A percentile compares a stretch with the other conserved stretches of the same genome.
Evolutionary conservation across 1,140 invertebrate genomes (phyloP).

Genomic region (Adoxophyes honmai): DNA sequence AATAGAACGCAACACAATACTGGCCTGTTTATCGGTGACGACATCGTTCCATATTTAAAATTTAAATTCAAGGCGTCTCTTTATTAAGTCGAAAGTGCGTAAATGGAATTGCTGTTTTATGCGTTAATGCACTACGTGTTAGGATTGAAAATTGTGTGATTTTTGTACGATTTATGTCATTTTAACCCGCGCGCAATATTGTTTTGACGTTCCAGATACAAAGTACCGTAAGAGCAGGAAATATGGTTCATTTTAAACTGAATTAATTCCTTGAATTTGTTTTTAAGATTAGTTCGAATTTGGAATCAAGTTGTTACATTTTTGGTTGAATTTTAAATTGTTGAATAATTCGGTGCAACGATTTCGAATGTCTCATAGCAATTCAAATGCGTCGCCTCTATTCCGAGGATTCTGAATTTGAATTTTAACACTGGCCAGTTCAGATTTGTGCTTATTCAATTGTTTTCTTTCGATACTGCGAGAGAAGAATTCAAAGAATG

Average conservation of each 20-base stretch:
- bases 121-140: background rate
- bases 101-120: background rate
- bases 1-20: conserved; percentile 20
- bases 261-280: conserved; percentile 1
- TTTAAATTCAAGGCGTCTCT: conserved; percentile 29
- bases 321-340: conserved; percentile 3
- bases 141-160: background rate
- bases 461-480: no score
- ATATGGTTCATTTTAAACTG: background rate
- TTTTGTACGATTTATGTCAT: background rate
- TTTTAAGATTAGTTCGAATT: conserved; percentile 10
- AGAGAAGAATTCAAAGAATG: no score
- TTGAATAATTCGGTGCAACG: conserved; percentile 13
- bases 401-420: background rate
- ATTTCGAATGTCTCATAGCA: conserved; percentile 4
- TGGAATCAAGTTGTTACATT: conserved; percentile 3
- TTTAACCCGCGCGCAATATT: background rate
- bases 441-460: no score
- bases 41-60: conserved; percentile 33
- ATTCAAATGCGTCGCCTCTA: background rate
- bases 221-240: background rate
- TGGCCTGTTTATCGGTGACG: conserved; percentile 24
- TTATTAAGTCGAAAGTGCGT: background rate
- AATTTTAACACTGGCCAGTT: background rate
- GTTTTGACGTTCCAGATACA: background rate